phyloP scores from a whole-genome alignment of 2,888 invertebrate genomes.

The Eupithecia tripunctaria region DNA sequence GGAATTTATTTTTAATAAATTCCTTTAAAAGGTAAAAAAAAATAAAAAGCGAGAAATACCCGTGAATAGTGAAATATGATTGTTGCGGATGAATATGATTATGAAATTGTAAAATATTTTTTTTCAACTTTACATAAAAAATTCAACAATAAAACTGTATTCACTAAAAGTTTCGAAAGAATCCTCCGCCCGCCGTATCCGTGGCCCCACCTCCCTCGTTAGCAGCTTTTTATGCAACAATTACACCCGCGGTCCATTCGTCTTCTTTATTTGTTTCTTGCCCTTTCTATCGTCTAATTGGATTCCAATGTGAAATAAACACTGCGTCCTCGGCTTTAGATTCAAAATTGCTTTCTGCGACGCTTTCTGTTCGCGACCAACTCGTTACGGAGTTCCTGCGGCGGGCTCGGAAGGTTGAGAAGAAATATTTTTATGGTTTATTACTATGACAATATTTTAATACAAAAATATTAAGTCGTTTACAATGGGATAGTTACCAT shows the following conservation, averaged over 20 bases:
- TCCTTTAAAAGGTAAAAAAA: no score
- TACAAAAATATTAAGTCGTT: background rate
- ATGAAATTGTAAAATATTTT: no score
- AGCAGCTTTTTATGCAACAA: conserved; percentile 68
- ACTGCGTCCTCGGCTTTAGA: conserved; percentile 17
- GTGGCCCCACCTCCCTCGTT: conserved; percentile 55
- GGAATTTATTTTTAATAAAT: no score
- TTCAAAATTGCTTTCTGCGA: conserved; percentile 10
- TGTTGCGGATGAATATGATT: no score
- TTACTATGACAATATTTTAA: conserved; percentile 5
- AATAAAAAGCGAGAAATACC: no score
- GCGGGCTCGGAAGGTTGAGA: background rate
- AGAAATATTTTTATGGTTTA: background rate
- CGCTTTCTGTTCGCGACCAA: conserved; percentile 4
- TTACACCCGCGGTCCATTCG: conserved; percentile 50
- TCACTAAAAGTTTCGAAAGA: no score
- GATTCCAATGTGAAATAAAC: conserved; percentile 31
- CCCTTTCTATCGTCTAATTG: conserved; percentile 30
- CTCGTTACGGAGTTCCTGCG: conserved; percentile 2
- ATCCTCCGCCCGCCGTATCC: conserved; percentile 7
- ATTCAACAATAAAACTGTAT: no score
- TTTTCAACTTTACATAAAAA: no score
- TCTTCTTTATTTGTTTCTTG: conserved; percentile 41
- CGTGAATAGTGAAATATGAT: no score
- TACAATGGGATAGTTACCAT: no score